Evolutionary conservation across 2,113 vertebrate genomes (phyloP), one percentile per base, ranked within the genome.

Genomic region (Catagonus wagneri): DNA sequence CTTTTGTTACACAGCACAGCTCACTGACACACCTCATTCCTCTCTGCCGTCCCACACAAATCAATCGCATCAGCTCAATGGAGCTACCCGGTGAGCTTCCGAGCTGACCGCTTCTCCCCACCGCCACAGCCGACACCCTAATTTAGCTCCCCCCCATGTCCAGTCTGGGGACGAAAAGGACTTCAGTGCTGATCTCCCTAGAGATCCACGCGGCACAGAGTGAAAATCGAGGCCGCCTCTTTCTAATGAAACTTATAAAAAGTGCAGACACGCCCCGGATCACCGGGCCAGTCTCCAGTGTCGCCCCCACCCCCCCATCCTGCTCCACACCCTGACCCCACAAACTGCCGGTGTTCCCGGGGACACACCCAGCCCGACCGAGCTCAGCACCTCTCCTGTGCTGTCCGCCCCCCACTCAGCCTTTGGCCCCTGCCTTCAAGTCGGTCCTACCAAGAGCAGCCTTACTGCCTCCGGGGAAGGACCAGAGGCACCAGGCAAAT

Each of bases 221-320:
- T 1, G 1, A 6, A 4, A 52, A 84, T 0, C 16, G 2, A 19
- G 29, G 29, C 44, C 66, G 19, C 3, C 4, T 52, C 13, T 34
- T 54, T 68, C 29, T 44, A 2, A 3, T 2, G 2, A 15, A 54
- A 19, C 2, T 17, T 25, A 13, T 27, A 34, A 11, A 23, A 50
- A 75, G 8, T 12, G 2, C 27, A 50, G 36, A 7, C 1, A 7
- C n/a, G 19, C 4, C 22, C 29, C 8, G 2, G 8, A 6, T 27
- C 1, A 14, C 71, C 58, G 1, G 22, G 14, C 0, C 5, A 20
- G 34, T 36, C 19, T 1, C 0, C 13, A 15, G 11, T 36, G n/a
- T 3, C 16, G 22, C 2, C 22, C 3, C 7, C 4, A 15, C 23
- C 7, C 7, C 25, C 25, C 54, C 22, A 10, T 16, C 13, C 10